Evolutionary conservation across 2,113 vertebrate species (phyloP).

Genomic region (Micromys minutus): DNA sequence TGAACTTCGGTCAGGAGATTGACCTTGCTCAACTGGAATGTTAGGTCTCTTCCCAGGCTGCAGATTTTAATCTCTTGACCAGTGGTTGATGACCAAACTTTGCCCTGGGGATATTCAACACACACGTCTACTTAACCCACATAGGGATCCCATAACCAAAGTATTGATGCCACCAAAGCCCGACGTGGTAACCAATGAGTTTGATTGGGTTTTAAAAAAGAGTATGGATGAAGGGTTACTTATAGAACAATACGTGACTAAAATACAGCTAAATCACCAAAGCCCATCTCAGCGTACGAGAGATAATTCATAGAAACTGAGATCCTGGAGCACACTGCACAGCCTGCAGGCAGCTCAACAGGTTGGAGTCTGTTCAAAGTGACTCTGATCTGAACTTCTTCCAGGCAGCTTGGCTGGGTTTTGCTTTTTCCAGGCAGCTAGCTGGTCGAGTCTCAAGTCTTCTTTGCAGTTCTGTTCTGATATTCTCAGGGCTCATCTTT

Average conservation of each 20-base stretch:
- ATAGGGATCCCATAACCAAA: background rate
- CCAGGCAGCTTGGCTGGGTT: background rate
- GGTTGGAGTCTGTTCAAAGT: background rate
- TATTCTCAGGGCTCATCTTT: background rate
- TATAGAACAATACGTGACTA: background rate
- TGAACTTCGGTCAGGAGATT: background rate
- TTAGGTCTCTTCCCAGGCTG: background rate
- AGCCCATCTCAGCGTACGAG: background rate
- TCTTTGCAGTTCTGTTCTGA: background rate
- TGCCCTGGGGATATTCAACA: background rate
- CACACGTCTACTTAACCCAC: background rate
- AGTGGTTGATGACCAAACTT: background rate
- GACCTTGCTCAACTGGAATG: background rate
- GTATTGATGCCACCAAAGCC: background rate
- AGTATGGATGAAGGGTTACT: background rate
- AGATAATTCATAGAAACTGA: background rate
- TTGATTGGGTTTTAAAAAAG: background rate
- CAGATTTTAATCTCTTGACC: background rate
- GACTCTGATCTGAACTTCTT: background rate
- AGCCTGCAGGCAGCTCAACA: background rate
- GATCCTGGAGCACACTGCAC: background rate
- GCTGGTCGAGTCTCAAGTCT: background rate
- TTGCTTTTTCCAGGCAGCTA: background rate
- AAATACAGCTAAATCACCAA: background rate
- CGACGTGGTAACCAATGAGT: background rate